These are phyloP conservation scores for Leptatherina wallacei DNA, from an alignment of 2,797 vertebrate genomes.

Conservation along the genomic window DNA sequence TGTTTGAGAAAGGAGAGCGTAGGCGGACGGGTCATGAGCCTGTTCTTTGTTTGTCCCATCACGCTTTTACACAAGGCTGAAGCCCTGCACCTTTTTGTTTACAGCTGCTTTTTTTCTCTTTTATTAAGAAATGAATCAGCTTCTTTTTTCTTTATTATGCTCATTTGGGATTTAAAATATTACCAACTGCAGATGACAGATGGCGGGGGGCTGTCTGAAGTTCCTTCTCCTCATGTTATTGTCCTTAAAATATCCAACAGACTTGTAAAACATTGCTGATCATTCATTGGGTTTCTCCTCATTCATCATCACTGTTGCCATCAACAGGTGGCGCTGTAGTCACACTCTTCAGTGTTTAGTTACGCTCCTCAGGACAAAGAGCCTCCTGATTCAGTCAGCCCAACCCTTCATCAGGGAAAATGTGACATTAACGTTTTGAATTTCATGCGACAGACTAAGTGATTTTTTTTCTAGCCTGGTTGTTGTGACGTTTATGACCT, in stretches of 20 bases:
- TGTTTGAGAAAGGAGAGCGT: constrained; percentile 59
- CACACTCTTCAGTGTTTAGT: constrained; percentile 33
- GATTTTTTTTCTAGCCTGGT: constrained; percentile 10
- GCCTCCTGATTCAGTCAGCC: constrained; percentile 12
- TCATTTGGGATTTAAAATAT: constrained; percentile 16
- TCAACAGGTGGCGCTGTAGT: constrained; percentile 77
- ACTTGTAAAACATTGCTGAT: constrained; percentile 3
- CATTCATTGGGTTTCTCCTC: constrained; percentile 14
- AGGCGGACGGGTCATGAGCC: constrained; percentile 68
- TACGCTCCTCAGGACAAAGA: constrained; percentile 58
- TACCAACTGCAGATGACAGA: constrained; percentile 29
- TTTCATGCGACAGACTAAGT: constrained; percentile 11
- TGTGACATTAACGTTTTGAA: constrained; percentile 30
- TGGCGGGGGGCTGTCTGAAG: constrained; percentile 25
- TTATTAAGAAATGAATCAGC: constrained; percentile 19
- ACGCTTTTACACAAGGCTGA: constrained; percentile 21
- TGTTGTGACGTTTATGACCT: constrained; percentile 22
- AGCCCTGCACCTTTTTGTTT: constrained; percentile 23
- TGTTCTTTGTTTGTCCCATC: constrained; percentile 64
- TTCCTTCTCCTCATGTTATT: constrained; percentile 23
- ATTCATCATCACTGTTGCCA: background rate
- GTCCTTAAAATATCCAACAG: constrained; percentile 29
- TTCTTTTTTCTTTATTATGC: constrained; percentile 6
- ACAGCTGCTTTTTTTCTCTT: background rate
- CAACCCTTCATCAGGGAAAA: constrained; percentile 25